Percentiles rank a stretch among this genome's conserved stretches.
Evolutionary conservation across 2,888 invertebrate species (phyloP).

Genomic region (Pseudococcus longispinus): DNA sequence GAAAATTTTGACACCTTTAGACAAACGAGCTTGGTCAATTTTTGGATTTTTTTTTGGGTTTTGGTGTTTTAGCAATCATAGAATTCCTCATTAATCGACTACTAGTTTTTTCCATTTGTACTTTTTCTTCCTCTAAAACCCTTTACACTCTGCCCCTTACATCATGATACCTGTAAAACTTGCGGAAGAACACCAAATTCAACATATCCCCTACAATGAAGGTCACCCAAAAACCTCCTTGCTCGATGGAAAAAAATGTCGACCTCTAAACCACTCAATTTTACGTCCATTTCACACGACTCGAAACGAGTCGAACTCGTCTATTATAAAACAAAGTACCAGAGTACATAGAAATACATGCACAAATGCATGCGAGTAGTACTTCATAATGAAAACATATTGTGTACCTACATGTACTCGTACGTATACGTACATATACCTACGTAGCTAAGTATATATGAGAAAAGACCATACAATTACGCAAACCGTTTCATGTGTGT

Average conservation of each 20-base stretch:
- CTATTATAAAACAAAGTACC: neutral
- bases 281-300: constrained; percentile 15
- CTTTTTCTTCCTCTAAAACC: no score
- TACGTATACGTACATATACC: neutral
- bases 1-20: no score
- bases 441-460: neutral
- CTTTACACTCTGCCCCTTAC: neutral
- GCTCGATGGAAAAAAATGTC: neutral
- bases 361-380: neutral
- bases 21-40: no score
- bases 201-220: neutral
- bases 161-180: neutral
- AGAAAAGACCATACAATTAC: constrained; percentile 12
- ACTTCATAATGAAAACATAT: constrained; percentile 7
- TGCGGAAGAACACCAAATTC: neutral
- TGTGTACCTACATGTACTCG: neutral
- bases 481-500: neutral
- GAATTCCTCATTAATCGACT: no score
- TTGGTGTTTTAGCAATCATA: no score
- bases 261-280: constrained; percentile 6
- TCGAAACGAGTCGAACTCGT: neutral
- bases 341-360: neutral
- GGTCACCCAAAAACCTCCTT: constrained; percentile 28
- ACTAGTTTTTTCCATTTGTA: no score
- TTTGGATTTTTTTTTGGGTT: no score